phyloP scores from a whole-genome alignment of 23 tunicate species.

The Phallusia fumigata region DNA sequence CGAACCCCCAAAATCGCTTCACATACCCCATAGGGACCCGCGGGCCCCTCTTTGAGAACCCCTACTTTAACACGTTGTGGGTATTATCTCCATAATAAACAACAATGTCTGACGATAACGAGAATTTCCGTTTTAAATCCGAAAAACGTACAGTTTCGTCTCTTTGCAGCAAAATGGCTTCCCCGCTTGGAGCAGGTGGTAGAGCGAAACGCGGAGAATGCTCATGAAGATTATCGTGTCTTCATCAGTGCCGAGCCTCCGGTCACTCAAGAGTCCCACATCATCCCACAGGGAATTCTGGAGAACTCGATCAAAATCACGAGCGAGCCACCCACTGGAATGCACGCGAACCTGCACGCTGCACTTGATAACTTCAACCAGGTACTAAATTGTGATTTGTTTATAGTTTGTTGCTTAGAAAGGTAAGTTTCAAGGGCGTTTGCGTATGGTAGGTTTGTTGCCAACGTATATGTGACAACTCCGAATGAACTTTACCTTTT shows the following conservation, averaged over 20 bases:
- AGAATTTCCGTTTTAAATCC: no score
- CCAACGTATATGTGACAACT: no score
- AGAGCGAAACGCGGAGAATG: slow-evolving; percentile 55
- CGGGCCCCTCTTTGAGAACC: no score
- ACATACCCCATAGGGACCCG: no score
- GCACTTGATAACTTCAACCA: slow-evolving; percentile 88
- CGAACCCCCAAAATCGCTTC: no score
- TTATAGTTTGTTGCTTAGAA: no score
- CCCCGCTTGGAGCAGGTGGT: slow-evolving; percentile 70
- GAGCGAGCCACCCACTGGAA: slow-evolving; percentile 91
- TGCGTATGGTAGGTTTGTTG: no score
- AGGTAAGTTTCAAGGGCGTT: no score
- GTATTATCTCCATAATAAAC: no score
- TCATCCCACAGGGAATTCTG: slow-evolving; percentile 90
- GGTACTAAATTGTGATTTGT: slow-evolving; percentile 21
- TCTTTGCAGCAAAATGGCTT: slow-evolving; percentile 86
- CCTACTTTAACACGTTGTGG: no score
- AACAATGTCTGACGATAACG: no score
- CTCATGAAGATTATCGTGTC: slow-evolving; percentile 80
- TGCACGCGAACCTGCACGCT: slow-evolving; percentile 84
- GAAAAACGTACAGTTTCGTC: neutral
- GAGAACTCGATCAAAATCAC: slow-evolving; percentile 92
- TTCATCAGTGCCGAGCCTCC: slow-evolving; percentile 95
- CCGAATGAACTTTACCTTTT: no score
- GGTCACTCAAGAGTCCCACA: slow-evolving; percentile 57